Evolutionary conservation across 2,797 vertebrate genomes (phyloP).

Genomic region (Intellagama lesueurii): DNA sequence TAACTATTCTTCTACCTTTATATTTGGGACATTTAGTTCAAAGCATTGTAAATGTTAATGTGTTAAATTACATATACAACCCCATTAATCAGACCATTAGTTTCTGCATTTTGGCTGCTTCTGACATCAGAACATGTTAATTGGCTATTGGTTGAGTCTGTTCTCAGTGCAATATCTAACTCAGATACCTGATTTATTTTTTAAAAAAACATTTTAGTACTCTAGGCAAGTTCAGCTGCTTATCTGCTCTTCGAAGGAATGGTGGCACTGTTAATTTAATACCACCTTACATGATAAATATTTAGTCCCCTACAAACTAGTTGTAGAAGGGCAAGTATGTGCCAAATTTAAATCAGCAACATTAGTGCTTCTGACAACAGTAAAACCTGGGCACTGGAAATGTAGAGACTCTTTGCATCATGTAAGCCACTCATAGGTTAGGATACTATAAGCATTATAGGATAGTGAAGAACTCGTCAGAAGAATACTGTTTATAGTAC

Average conservation of each 20-base stretch:
- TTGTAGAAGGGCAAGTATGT: background rate
- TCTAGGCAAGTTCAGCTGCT: background rate
- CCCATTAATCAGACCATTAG: constrained; percentile 45
- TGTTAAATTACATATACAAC: constrained; percentile 33
- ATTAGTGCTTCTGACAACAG: background rate
- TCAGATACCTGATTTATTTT: background rate
- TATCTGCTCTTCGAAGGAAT: background rate
- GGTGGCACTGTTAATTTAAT: background rate
- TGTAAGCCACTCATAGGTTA: no score
- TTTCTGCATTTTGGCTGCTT: constrained; percentile 46
- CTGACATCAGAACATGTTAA: constrained; percentile 16
- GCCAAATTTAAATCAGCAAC: background rate
- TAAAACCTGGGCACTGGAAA: background rate
- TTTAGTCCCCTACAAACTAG: background rate
- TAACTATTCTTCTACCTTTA: constrained; percentile 19
- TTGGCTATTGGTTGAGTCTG: background rate
- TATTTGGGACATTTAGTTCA: constrained; percentile 18
- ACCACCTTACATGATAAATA: background rate
- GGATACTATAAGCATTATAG: background rate
- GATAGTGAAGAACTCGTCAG: background rate
- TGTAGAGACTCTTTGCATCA: no score
- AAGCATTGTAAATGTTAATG: constrained; percentile 32
- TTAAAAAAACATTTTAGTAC: background rate
- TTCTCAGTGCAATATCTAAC: background rate
- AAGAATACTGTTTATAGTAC: no score